Evolutionary conservation across 1,140 invertebrate genomes (phyloP).

Genomic region (Drosophila nigromelanica): DNA sequence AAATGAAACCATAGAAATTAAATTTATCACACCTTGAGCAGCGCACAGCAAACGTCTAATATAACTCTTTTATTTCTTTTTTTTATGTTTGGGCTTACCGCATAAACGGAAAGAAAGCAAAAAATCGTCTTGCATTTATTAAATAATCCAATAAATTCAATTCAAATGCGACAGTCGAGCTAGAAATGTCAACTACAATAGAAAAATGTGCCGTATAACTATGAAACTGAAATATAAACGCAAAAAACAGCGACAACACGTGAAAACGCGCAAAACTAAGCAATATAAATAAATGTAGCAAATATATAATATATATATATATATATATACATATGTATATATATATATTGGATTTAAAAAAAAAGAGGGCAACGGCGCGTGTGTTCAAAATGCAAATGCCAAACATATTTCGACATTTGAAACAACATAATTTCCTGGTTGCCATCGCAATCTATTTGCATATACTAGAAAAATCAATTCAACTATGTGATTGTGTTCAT

Average conservation of each 20-base stretch:
- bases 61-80: conserved; percentile 68
- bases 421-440: conserved; percentile 63
- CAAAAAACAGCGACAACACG: conserved; percentile 48
- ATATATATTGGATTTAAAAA: conserved; percentile 25
- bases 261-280: conserved; percentile 47
- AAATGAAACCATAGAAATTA: conserved; percentile 81
- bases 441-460: conserved; percentile 67
- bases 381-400: conserved; percentile 71
- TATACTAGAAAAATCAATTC: conserved; percentile 80
- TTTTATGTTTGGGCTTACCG: conserved; percentile 48
- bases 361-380: conserved; percentile 16
- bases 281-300: conserved; percentile 36
- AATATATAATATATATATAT: too few species aligned
- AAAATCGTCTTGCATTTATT: conserved; percentile 42
- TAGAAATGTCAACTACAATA: conserved; percentile 50
- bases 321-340: conserved; percentile 16
- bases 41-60: conserved; percentile 62
- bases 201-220: conserved; percentile 62
- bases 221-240: conserved; percentile 55
- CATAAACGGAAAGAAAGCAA: conserved; percentile 29
- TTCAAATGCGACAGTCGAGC: conserved; percentile 15
- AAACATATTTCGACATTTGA: conserved; percentile 55
- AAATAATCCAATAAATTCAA: conserved; percentile 59
- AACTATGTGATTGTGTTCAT: conserved; percentile 82
- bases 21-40: conserved; percentile 79